Conservation (phyloP, 1,140 invertebrate species). For the Diploscapter pachys region DNA sequence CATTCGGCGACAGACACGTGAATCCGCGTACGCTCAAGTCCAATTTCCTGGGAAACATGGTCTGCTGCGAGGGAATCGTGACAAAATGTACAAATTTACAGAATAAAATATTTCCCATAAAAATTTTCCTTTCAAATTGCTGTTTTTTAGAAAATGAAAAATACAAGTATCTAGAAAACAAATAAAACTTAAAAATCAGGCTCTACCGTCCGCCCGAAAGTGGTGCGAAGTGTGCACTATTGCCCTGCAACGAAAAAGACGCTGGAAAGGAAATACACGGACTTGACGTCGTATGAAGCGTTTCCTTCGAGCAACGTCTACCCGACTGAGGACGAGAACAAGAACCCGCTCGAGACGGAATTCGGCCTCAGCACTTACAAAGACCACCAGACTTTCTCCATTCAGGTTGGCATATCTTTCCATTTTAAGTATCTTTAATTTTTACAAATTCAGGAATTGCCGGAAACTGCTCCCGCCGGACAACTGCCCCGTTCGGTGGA, state of each 20-base stretch:
- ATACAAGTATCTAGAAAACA: no score
- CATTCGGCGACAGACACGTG: conserved; percentile 93
- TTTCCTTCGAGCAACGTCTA: conserved; percentile 81
- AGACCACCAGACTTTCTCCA: conserved; percentile 92
- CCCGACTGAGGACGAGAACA: conserved; percentile 96
- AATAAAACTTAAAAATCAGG: conserved; percentile 48
- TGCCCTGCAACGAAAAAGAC: conserved; percentile 88
- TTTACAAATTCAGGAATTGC: conserved; percentile 77
- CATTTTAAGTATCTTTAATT: no score
- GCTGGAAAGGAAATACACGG: conserved; percentile 86
- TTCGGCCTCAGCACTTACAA: conserved; percentile 91
- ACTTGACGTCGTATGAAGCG: conserved; percentile 91
- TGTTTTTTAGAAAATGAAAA: conserved; percentile 7
- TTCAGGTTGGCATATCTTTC: conserved; percentile 59
- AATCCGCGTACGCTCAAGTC: conserved; percentile 87
- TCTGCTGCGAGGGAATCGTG: conserved; percentile 97
- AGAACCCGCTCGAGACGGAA: conserved; percentile 93
- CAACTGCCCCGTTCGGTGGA: conserved; percentile 91
- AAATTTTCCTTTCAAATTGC: not conserved
- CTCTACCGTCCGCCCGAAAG: conserved; percentile 89
- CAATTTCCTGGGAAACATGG: conserved; percentile 80
- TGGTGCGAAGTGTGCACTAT: conserved; percentile 93
- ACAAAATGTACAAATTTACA: conserved; percentile 74
- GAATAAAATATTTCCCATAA: no score
- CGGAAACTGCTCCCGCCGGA: conserved; percentile 91